Evolutionary conservation across 2,888 invertebrate genomes (phyloP), one percentile per base, ranked within the genome.

Genomic region (Tortrix viridana): DNA sequence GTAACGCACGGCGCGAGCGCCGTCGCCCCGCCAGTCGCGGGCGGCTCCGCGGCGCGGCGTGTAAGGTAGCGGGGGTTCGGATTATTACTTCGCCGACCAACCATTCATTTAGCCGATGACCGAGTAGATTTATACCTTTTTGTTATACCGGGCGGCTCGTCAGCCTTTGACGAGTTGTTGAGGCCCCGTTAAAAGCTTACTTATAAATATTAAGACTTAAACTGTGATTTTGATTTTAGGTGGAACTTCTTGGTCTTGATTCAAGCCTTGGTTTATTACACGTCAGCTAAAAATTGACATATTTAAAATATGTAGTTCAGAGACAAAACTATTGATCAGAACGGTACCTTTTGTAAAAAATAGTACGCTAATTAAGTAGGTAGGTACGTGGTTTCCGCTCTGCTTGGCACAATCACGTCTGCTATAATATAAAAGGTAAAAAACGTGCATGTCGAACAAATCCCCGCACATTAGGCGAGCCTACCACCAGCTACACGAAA

Each of bases 81-180:
- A 73, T 76, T 74, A 57, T 56, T 60, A 63, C 71, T 72, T 75
- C 70, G 66, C 48, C 57, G 54, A 67, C 67, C 70, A 72, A 75
- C 71, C 73, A 72, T 78, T 81, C 73, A 77, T 75, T 75, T 72
- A 69, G 74, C 65, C 71, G 70, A 71, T 69, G 71, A 70, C 69
- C 62, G 73, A 74, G 77, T 77, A 71, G 74, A 73, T 81, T 74
- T 72, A 62, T 66, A 74, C 72, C 71, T 74, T 78, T 61, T 76
- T 75, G 74, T 77, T 74, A 72, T 74, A 76, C 75, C 74, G 71
- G 71, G 67, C 65, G 66, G 66, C 64, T 71, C 68, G 58, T 68
- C 67, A 61, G 26, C 26, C 50, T 47, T 52, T 52, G 57, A 57
- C 47, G 57, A 47, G 57, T 57, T 32, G 47, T 26, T 50, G 32